Evolutionary conservation across 2,113 vertebrate species (phyloP).

Genomic region (Struthidea cinerea): DNA sequence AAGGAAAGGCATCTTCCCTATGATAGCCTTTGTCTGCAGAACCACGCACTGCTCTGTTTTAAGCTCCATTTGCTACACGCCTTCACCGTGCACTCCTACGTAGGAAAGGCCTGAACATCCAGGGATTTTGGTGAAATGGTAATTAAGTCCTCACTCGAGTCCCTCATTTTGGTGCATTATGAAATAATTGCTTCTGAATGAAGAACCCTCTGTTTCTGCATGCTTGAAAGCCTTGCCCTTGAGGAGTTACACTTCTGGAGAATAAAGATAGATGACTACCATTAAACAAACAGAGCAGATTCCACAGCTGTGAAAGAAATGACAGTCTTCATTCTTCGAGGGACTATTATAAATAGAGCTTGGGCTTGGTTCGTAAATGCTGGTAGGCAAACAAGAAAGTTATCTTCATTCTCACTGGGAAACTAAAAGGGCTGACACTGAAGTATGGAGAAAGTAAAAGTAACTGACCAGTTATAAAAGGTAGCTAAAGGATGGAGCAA

Average conservation of each 20-base stretch:
- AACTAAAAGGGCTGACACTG: neutral
- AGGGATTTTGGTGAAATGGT: constrained; percentile 17
- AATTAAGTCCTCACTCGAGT: constrained; percentile 22
- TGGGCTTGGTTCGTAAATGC: neutral
- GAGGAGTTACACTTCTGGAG: constrained; percentile 26
- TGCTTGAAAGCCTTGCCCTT: constrained; percentile 40
- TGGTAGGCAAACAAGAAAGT: constrained; percentile 24
- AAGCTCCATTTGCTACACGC: neutral
- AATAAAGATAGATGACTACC: constrained; percentile 45
- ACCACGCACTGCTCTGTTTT: neutral
- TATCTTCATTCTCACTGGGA: constrained; percentile 9
- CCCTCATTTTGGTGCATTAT: constrained; percentile 26
- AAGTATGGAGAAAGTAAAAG: neutral
- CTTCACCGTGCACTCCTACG: neutral
- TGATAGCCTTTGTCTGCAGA: neutral
- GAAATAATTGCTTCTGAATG: constrained; percentile 31
- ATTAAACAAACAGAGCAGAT: constrained; percentile 39
- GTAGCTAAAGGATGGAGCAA: neutral
- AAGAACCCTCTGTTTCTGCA: constrained; percentile 14
- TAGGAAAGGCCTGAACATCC: neutral
- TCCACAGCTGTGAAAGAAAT: constrained; percentile 20
- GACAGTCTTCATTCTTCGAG: neutral
- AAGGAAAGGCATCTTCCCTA: neutral
- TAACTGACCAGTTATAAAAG: neutral
- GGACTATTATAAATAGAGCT: neutral